Base-by-base conservation (phyloP, 2,888 invertebrate species). In the Orthosia gothica region DNA sequence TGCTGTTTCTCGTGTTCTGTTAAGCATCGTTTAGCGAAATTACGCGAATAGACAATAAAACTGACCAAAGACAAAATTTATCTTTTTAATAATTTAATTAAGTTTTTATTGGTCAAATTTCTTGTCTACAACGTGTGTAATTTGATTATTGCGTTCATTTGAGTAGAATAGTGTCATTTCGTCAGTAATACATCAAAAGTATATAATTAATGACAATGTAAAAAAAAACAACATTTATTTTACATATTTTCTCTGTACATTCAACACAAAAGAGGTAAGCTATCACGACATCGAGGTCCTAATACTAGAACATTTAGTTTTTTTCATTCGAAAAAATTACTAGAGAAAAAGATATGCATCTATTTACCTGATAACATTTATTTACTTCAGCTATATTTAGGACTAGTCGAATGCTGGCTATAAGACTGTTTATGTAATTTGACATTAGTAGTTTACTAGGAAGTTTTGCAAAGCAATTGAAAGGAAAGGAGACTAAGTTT, bases 321-420 rank as follows among this genome's bases (percentile, higher is more conserved):
- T 92, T 90, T 94, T 93, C 92, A 92, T 93, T 95, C 89, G 93
- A 96, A 96, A 96, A 95, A 95, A 95, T 93, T 91, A 92, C 95
- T 96, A 96, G 94, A 95, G 94, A 95, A 95, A 95, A 95, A 93
- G 96, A 96, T 96, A 96, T 96, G 96, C 96, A 94, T 96, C 96
- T 96, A 96, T 95, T 93, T 93, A 94, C 90, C 91, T 94, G 95
- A 94, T 95, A 95, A 95, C 93, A 94, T 93, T 93, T 88, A 91
- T 89, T 91, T 87, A 88, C 89, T 87, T 93, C 91, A 92, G 93
- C 94, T 95, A 95, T 93, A 91, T 89, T 82, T 77, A 88, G 91
- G 88, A 91, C 92, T 94, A 94, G 75, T 92, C 88, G 81, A 79
- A 86, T 87, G 85, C 90, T 90, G 88, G 79, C 94, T 93, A 94